Evolutionary conservation across 1,140 invertebrate species (phyloP).

Genomic region (Drosophila nigrodunni): DNA sequence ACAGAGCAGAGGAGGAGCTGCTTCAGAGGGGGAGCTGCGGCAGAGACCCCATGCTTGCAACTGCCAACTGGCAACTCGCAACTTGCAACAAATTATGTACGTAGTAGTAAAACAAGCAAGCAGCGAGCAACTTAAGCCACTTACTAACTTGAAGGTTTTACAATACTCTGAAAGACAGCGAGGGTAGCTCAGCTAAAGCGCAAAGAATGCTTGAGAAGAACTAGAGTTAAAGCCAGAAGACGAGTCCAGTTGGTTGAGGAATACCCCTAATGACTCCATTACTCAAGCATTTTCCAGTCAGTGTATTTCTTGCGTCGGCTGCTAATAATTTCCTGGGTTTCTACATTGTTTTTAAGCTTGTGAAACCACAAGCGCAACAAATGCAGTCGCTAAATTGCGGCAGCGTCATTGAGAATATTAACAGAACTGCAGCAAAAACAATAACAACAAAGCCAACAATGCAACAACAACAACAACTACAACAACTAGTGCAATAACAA

Average conservation of each 20-base stretch:
- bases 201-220: background rate
- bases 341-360: constrained; percentile 1
- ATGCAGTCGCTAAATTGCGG: constrained; percentile 72
- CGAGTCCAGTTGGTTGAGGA: no score
- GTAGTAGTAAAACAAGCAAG: constrained; percentile 23
- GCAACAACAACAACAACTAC: constrained; percentile 26
- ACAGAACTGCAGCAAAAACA: constrained; percentile 54
- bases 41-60: constrained; percentile 18
- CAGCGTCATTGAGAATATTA: constrained; percentile 64
- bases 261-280: no score
- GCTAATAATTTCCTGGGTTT: background rate
- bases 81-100: constrained; percentile 64
- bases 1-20: constrained; percentile 19
- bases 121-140: constrained; percentile 25
- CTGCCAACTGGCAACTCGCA: constrained; percentile 36
- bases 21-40: no score
- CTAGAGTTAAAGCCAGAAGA: no score
- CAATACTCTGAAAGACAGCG: background rate
- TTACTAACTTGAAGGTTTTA: constrained; percentile 26
- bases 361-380: constrained; percentile 72
- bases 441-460: constrained; percentile 10
- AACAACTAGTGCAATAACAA: constrained; percentile 33
- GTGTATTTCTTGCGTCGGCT: background rate
- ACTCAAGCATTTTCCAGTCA: background rate
- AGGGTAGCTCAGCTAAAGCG: background rate